These are phyloP conservation scores for Ophraella communa DNA, from an alignment of 2,888 invertebrate genomes.

Conservation along the genomic window DNA sequence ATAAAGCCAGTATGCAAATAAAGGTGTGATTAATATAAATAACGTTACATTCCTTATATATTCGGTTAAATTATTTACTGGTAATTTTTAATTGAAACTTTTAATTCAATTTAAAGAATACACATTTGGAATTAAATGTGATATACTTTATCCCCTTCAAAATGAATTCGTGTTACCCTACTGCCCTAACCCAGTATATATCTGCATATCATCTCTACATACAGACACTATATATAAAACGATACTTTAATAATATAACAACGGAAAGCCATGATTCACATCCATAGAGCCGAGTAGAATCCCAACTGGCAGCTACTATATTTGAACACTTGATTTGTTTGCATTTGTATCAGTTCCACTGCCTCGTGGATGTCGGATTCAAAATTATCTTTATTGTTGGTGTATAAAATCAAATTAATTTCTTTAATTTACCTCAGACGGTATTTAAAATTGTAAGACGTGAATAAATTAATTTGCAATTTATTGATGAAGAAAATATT, in stretches of 20 bases:
- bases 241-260: slow-evolving; percentile 53
- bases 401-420: slow-evolving; percentile 15
- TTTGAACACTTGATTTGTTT: slow-evolving; percentile 53
- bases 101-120: too few relatives aligned
- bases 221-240: slow-evolving; percentile 47
- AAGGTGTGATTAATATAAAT: too few relatives aligned
- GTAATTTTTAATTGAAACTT: too few relatives aligned
- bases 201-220: slow-evolving; percentile 50
- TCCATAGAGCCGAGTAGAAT: slow-evolving; percentile 44
- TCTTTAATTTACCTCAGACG: slow-evolving; percentile 19
- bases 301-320: slow-evolving; percentile 44
- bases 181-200: slow-evolving; percentile 30
- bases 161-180: slow-evolving; percentile 28
- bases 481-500: not conserved
- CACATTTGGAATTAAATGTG: too few relatives aligned
- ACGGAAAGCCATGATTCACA: slow-evolving; percentile 48
- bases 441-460: not conserved
- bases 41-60: too few relatives aligned
- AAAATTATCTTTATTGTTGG: slow-evolving; percentile 2
- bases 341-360: slow-evolving; percentile 26
- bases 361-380: slow-evolving; percentile 25
- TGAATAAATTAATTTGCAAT: not conserved
- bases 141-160: not conserved
- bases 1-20: too few relatives aligned
- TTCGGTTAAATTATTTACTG: too few relatives aligned